Conservation (phyloP, 2,888 invertebrate species). For the Polietes domitor region DNA sequence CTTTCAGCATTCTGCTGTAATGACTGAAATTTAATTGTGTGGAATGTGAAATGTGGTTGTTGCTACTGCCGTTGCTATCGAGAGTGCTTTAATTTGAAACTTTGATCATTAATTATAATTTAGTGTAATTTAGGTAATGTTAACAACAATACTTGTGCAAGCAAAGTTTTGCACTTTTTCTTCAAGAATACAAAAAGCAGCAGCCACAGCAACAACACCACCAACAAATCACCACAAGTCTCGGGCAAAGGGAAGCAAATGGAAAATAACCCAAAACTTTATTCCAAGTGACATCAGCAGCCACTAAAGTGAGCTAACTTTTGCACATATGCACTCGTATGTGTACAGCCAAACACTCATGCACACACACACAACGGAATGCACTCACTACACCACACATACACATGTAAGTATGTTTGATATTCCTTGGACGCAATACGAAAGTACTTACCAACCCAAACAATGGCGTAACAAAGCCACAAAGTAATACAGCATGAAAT, state of each 20-base stretch:
- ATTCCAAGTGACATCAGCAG: constrained; percentile 60
- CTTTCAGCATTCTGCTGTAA: background rate
- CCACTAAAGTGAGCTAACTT: constrained; percentile 53
- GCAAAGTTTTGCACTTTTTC: constrained; percentile 29
- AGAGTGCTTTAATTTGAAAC: constrained; percentile 30
- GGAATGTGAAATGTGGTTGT: background rate
- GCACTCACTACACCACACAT: background rate
- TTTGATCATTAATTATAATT: constrained; percentile 63
- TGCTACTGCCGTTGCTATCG: background rate
- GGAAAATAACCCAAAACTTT: constrained; percentile 52
- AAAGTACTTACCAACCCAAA: constrained; percentile 68
- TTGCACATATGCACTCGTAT: constrained; percentile 18
- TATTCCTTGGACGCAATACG: constrained; percentile 65
- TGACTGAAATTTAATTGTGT: constrained; percentile 2
- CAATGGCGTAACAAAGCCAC: constrained; percentile 66
- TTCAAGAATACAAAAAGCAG: constrained; percentile 36
- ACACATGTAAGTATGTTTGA: constrained; percentile 1
- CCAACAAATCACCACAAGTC: constrained; percentile 28
- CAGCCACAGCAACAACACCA: constrained; percentile 18
- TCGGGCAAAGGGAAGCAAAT: constrained; percentile 4
- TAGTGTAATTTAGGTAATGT: constrained; percentile 55
- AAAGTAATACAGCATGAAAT: constrained; percentile 79
- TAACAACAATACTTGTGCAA: constrained; percentile 27
- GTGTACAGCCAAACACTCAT: too few species aligned
- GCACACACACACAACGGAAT: background rate